These are phyloP conservation scores for Diarsia rubi DNA, from an alignment of 2,888 invertebrate genomes.

Conservation along the genomic window DNA sequence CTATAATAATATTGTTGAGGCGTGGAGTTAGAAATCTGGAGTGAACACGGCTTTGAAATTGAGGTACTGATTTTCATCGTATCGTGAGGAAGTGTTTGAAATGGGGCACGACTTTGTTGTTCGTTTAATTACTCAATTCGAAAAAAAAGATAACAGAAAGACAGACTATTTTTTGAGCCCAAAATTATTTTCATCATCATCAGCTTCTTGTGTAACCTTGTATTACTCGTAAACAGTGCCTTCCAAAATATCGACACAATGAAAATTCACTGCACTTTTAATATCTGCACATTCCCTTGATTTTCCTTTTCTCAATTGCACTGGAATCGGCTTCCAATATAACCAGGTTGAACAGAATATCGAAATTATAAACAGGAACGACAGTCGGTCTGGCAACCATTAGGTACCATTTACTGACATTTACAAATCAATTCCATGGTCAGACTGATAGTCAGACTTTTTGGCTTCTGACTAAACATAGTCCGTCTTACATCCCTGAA, in stretches of 20 bases:
- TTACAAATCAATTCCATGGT: not conserved
- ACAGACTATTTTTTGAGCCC: too few species aligned
- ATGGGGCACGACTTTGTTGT: not conserved
- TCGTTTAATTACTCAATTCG: not conserved
- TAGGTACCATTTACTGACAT: too few species aligned
- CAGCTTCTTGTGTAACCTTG: not conserved
- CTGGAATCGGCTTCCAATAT: not conserved
- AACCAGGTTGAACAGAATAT: not conserved
- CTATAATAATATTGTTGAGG: constrained; percentile 55
- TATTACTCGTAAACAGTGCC: not conserved
- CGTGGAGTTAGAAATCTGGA: constrained; percentile 43
- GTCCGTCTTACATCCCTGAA: not conserved
- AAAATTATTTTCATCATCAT: not conserved
- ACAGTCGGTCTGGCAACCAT: not conserved
- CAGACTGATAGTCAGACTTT: not conserved
- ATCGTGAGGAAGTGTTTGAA: constrained; percentile 17
- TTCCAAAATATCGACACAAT: not conserved
- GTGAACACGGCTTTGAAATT: constrained; percentile 18
- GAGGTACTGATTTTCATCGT: constrained; percentile 32
- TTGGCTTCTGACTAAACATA: not conserved
- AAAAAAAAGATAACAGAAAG: too few species aligned
- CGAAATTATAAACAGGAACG: not conserved
- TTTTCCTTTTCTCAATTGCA: not conserved
- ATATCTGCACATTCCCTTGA: not conserved
- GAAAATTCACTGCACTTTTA: not conserved